A percentile compares a stretch with the other conserved stretches of the same genome.
Evolutionary conservation across 2,888 invertebrate species (phyloP).

Genomic region (Julus scanicus): DNA sequence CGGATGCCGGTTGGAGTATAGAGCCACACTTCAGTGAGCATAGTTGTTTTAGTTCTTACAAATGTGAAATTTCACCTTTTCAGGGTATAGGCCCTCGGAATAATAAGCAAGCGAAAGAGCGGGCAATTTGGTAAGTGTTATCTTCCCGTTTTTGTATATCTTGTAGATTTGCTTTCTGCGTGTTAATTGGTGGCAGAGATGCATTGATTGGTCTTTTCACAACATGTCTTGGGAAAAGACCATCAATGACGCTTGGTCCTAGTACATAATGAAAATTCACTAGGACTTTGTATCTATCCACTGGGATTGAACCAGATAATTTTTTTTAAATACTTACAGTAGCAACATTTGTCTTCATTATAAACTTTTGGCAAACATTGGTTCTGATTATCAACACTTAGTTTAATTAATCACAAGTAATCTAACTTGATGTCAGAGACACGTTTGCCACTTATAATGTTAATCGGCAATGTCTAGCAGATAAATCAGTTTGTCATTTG

Average conservation of each 20-base stretch:
- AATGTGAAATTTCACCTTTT: conserved; percentile 28
- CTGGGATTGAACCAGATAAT: too few species aligned
- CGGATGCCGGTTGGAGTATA: not conserved
- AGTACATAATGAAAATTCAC: not conserved
- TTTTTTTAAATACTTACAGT: too few species aligned
- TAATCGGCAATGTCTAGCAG: too few species aligned
- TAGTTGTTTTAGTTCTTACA: not conserved
- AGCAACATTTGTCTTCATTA: too few species aligned
- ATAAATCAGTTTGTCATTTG: too few species aligned
- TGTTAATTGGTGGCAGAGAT: conserved; percentile 1
- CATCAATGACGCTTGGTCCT: too few species aligned
- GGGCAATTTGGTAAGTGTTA: conserved; percentile 46
- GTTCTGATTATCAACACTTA: too few species aligned
- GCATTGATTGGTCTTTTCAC: not conserved
- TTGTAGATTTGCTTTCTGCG: conserved; percentile 1
- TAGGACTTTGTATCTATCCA: too few species aligned
- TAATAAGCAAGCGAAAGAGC: conserved; percentile 6
- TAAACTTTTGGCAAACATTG: too few species aligned
- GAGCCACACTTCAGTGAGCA: not conserved
- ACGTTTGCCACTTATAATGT: too few species aligned
- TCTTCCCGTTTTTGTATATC: not conserved
- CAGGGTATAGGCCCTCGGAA: conserved; percentile 46
- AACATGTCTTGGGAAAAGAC: not conserved
- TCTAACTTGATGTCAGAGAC: too few species aligned
- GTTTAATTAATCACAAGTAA: too few species aligned